These are phyloP conservation scores for Protonibea diacanthus DNA, from an alignment of 2,797 vertebrate genomes.

Conservation along the genomic window DNA sequence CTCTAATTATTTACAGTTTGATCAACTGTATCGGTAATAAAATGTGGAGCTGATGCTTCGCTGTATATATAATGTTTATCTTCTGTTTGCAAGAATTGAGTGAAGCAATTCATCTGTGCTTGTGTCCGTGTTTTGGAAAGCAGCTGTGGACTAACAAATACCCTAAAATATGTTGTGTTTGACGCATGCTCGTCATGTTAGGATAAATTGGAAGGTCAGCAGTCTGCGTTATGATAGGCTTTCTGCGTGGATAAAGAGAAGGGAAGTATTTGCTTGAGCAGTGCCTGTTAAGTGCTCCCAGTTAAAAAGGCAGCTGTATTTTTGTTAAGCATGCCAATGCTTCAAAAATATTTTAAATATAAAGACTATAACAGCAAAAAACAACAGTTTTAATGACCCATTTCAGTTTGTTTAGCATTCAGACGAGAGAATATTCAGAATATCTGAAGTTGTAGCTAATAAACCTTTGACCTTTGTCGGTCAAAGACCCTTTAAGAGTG, in stretches of 20 bases:
- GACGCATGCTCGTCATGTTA: neutral
- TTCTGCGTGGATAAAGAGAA: neutral
- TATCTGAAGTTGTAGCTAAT: conserved; percentile 12
- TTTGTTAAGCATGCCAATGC: neutral
- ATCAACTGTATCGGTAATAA: neutral
- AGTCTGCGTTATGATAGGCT: neutral
- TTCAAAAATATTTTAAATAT: neutral
- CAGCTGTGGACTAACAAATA: neutral
- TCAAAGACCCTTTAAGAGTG: neutral
- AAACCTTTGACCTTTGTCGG: conserved; percentile 3
- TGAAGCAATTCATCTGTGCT: neutral
- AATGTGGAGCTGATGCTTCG: too few species aligned
- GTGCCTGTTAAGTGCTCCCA: too few species aligned
- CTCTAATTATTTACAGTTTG: neutral
- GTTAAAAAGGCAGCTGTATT: neutral
- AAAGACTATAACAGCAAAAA: neutral
- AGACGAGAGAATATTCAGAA: neutral
- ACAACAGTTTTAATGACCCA: too few species aligned
- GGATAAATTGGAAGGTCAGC: neutral
- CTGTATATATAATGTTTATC: neutral
- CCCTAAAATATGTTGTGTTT: neutral
- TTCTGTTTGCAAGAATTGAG: neutral
- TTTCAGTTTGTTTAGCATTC: neutral
- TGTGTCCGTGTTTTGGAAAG: neutral
- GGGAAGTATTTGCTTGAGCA: conserved; percentile 3